Conservation (phyloP, 2,113 vertebrate genomes). For the Paratilapia polleni region DNA sequence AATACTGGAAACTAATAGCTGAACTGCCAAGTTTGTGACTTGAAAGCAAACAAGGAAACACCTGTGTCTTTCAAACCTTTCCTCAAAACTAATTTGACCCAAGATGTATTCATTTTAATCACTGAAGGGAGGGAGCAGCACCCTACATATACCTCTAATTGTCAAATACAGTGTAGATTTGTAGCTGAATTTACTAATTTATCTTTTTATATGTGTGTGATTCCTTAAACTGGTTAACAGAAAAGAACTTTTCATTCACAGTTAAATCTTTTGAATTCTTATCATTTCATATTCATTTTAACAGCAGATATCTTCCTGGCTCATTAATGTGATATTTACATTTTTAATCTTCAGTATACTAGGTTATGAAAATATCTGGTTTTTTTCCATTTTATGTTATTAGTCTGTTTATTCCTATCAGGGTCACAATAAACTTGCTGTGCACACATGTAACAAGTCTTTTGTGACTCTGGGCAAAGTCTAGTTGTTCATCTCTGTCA, state of each 20-base stretch:
- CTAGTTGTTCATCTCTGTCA: neutral
- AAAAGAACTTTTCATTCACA: neutral
- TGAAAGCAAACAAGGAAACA: slow-evolving; percentile 19
- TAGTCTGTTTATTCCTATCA: too few relatives aligned
- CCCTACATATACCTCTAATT: too few relatives aligned
- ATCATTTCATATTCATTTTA: neutral
- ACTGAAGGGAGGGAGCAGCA: neutral
- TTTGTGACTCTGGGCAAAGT: neutral
- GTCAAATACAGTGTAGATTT: too few relatives aligned
- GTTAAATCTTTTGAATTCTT: neutral
- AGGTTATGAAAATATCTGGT: neutral
- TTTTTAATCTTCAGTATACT: neutral
- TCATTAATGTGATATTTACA: neutral
- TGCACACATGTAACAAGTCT: neutral
- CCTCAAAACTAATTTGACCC: neutral
- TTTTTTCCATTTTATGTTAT: too few relatives aligned
- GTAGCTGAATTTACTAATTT: neutral
- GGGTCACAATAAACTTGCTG: neutral
- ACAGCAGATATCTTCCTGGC: neutral
- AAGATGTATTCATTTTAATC: neutral
- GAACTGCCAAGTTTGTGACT: slow-evolving; percentile 23
- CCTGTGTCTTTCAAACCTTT: neutral
- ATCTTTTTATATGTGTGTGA: neutral
- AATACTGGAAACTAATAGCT: slow-evolving; percentile 41
- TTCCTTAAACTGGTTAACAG: neutral